These are phyloP conservation scores for Sarcophaga caerulescens DNA, from an alignment of 2,888 invertebrate genomes.

Conservation along the genomic window DNA sequence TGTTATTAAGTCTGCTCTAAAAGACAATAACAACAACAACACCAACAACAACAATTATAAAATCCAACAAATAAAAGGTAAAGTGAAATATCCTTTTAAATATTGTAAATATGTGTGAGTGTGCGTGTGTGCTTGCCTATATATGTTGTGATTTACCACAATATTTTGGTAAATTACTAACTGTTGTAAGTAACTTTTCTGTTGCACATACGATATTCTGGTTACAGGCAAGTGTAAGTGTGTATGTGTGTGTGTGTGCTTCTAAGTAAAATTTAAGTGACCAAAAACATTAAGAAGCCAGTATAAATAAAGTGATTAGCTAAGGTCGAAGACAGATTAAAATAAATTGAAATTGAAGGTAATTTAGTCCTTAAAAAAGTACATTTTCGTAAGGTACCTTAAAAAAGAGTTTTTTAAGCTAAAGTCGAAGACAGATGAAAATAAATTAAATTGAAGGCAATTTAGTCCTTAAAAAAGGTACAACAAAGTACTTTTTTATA, in stretches of 20 bases:
- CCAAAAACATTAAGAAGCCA: background rate
- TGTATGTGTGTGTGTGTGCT: slow-evolving; percentile 3
- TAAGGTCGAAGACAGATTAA: too few species aligned
- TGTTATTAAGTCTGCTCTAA: slow-evolving; percentile 57
- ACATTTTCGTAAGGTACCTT: too few species aligned
- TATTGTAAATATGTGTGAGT: background rate
- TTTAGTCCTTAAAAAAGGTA: too few species aligned
- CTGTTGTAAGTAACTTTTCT: slow-evolving; percentile 37
- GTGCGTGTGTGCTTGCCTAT: slow-evolving; percentile 3
- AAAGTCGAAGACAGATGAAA: too few species aligned
- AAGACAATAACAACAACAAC: background rate
- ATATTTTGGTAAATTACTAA: slow-evolving; percentile 53
- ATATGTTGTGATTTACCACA: slow-evolving; percentile 54
- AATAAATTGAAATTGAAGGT: too few species aligned
- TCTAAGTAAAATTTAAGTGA: slow-evolving; percentile 1
- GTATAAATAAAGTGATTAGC: background rate
- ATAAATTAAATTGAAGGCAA: too few species aligned
- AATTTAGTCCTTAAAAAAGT: too few species aligned
- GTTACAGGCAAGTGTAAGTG: background rate
- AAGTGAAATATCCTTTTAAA: slow-evolving; percentile 30
- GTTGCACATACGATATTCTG: background rate
- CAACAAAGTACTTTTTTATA: too few species aligned
- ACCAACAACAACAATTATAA: background rate
- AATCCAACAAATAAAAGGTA: background rate
- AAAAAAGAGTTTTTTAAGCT: too few species aligned